Evolutionary conservation across 2,113 vertebrate genomes (phyloP).

Genomic region (Cairina moschata): DNA sequence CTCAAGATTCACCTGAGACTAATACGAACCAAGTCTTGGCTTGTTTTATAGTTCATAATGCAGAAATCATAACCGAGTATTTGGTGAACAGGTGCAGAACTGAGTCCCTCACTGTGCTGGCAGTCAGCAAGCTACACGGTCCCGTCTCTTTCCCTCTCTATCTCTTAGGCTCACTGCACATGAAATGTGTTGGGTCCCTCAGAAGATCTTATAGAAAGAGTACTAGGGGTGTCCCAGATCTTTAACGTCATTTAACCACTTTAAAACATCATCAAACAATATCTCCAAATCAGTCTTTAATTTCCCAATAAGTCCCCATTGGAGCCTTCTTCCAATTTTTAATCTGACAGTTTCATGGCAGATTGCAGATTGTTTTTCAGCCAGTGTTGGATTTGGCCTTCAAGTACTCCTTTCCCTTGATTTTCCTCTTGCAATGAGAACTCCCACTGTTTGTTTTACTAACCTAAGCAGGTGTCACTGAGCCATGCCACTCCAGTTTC

Average conservation of each 20-base stretch:
- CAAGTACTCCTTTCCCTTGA: neutral
- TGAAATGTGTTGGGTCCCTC: neutral
- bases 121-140: accelerated
- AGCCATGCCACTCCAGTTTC: neutral
- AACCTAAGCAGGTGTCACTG: neutral
- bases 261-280: neutral
- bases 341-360: neutral
- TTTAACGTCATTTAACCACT: neutral
- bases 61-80: neutral
- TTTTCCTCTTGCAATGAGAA: neutral
- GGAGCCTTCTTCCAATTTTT: neutral
- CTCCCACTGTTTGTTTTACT: neutral
- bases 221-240: neutral
- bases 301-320: neutral
- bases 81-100: neutral
- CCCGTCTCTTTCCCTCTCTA: neutral
- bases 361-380: neutral
- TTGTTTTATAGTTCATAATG: neutral
- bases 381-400: neutral
- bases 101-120: neutral
- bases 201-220: neutral
- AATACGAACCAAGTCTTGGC: neutral
- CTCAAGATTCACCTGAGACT: neutral
- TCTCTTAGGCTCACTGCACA: neutral
- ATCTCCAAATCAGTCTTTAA: neutral